Evolutionary conservation across 2,113 vertebrate genomes (phyloP).

Genomic region (Xenopus laevis): DNA sequence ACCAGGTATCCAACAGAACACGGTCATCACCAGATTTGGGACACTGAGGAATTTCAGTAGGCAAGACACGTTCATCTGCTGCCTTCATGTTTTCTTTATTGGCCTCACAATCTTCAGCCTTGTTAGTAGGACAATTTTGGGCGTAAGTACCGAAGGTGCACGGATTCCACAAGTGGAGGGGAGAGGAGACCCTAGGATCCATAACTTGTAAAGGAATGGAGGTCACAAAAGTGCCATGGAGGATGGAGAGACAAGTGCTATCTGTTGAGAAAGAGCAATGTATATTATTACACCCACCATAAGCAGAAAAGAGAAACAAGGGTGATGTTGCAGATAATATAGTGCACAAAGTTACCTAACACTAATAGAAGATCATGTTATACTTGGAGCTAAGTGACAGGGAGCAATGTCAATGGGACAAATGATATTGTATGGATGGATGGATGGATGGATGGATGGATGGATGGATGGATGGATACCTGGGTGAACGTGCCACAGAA

Average conservation of each 20-base stretch:
- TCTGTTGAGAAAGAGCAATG: slow-evolving; percentile 37
- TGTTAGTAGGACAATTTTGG: slow-evolving; percentile 67
- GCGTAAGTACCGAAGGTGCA: slow-evolving; percentile 86
- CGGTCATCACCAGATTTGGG: slow-evolving; percentile 77
- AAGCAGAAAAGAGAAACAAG: neutral
- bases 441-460: neutral
- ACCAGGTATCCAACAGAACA: slow-evolving; percentile 91
- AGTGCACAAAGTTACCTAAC: too few species aligned
- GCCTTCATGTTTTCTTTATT: slow-evolving; percentile 49
- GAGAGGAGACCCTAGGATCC: slow-evolving; percentile 86
- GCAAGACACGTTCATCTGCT: slow-evolving; percentile 52
- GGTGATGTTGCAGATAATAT: neutral
- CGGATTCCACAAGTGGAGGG: slow-evolving; percentile 90
- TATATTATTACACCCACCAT: too few species aligned
- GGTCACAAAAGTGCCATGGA: slow-evolving; percentile 33
- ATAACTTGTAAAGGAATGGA: slow-evolving; percentile 56
- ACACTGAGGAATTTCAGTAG: slow-evolving; percentile 50
- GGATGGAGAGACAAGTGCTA: slow-evolving; percentile 11
- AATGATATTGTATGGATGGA: neutral
- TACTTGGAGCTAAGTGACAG: neutral
- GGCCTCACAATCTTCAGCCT: slow-evolving; percentile 54
- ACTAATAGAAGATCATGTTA: too few species aligned
- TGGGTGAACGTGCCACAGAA: neutral
- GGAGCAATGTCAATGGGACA: neutral
- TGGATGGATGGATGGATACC: neutral